Conservation (phyloP, 1,140 invertebrate species). For the Drosophila setifemur region DNA sequence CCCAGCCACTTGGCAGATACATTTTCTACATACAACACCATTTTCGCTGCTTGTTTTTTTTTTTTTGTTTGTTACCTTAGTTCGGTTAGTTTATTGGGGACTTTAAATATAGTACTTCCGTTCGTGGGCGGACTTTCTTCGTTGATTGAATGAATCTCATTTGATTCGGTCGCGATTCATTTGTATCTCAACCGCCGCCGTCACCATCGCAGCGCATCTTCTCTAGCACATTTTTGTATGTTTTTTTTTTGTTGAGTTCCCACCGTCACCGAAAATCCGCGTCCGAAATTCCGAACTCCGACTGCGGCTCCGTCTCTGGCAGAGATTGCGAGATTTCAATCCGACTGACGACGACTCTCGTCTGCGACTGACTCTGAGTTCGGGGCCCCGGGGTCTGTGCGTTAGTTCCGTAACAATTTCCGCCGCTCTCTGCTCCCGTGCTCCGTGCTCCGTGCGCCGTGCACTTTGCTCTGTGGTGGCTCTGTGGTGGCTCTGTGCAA, state of each 20-base stretch:
- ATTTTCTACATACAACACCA: conserved; percentile 58
- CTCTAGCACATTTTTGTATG: conserved; percentile 25
- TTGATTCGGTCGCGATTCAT: conserved; percentile 42
- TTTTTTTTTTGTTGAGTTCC: no score
- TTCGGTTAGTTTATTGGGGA: conserved; percentile 30
- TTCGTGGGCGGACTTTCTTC: conserved; percentile 59
- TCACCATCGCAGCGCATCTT: conserved; percentile 54
- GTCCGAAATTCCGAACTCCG: conserved; percentile 26
- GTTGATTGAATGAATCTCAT: conserved; percentile 80
- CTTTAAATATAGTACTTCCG: conserved; percentile 62
- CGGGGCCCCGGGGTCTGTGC: conserved; percentile 52
- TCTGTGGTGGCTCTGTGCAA: conserved; percentile 36
- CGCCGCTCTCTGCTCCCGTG: conserved; percentile 49
- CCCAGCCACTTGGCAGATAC: conserved; percentile 53
- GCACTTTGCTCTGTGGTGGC: conserved; percentile 76
- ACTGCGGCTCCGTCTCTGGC: conserved; percentile 21
- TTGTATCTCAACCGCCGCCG: conserved; percentile 19
- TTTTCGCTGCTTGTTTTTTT: conserved; percentile 61
- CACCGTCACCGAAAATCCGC: conserved; percentile 20
- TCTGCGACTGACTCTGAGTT: conserved; percentile 34
- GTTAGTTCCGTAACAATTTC: conserved; percentile 69
- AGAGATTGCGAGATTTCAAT: conserved; percentile 10
- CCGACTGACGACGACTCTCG: conserved; percentile 37
- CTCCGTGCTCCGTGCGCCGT: conserved; percentile 73
- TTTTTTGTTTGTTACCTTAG: conserved; percentile 69